Percentiles rank a stretch among this genome's conserved stretches.
Conservation (phyloP, 1,140 invertebrate species). For the Gryllus bimaculatus region DNA sequence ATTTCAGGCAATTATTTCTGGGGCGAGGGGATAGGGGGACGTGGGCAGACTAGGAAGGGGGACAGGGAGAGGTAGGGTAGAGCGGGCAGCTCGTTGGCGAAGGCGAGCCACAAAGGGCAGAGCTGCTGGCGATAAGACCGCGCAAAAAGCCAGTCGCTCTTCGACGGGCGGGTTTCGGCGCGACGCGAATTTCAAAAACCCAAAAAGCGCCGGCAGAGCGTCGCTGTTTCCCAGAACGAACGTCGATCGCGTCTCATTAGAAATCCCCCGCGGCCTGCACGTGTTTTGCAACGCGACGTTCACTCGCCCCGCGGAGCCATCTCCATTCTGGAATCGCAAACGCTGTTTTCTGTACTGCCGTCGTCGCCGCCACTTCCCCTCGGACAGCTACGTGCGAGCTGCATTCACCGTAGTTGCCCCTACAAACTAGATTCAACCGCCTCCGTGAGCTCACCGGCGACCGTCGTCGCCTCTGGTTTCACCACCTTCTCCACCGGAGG, state of each 20-base stretch:
- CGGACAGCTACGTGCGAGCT: too few species aligned
- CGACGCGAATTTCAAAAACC: neutral
- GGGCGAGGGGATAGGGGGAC: neutral
- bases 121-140: neutral
- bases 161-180: too few species aligned
- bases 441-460: too few species aligned
- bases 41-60: neutral
- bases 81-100: neutral
- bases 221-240: neutral
- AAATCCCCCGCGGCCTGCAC: neutral
- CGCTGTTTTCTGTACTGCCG: too few species aligned
- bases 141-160: neutral
- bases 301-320: too few species aligned
- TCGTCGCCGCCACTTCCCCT: too few species aligned
- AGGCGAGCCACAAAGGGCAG: neutral
- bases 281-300: too few species aligned
- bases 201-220: neutral
- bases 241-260: neutral
- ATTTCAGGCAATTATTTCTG: neutral
- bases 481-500: too few species aligned
- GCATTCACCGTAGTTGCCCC: too few species aligned
- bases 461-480: too few species aligned
- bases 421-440: too few species aligned
- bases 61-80: neutral
- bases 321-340: too few species aligned